Evolutionary conservation across 2,888 invertebrate species (phyloP).

Genomic region (Agrotis segetum): DNA sequence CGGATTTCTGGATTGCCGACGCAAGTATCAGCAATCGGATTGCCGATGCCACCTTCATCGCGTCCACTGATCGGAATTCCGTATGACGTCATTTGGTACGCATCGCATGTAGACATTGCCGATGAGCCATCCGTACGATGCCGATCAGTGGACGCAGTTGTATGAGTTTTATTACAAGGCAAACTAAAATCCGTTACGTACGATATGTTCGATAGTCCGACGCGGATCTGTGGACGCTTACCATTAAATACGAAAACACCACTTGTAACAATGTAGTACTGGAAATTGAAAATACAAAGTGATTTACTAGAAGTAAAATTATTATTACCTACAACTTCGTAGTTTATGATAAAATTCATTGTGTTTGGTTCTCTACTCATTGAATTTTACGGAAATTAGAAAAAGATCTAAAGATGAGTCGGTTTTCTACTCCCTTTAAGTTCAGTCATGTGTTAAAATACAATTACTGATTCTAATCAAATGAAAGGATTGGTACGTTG

Average conservation of each 20-base stretch:
- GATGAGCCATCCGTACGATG: too few species aligned
- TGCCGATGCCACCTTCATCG: too few species aligned
- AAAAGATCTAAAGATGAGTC: conserved; percentile 24
- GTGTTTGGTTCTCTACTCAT: conserved; percentile 2
- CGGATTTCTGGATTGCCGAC: too few species aligned
- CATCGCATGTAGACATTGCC: too few species aligned
- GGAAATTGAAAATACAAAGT: not conserved
- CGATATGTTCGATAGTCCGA: too few species aligned
- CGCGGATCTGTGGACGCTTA: too few species aligned
- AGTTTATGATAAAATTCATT: not conserved
- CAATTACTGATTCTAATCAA: conserved; percentile 28
- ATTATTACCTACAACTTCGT: not conserved
- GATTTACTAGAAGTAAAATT: not conserved
- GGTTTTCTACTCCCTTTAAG: not conserved
- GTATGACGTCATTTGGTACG: too few species aligned
- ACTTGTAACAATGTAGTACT: not conserved
- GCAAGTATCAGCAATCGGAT: too few species aligned
- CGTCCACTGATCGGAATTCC: too few species aligned
- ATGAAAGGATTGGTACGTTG: not conserved
- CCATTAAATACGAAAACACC: not conserved
- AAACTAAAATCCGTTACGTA: too few species aligned
- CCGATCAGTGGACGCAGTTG: too few species aligned
- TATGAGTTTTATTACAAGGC: too few species aligned
- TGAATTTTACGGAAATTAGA: conserved; percentile 33
- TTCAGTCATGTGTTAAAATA: conserved; percentile 24